Conservation (phyloP, 2,113 vertebrate species). For the Lamprologus speciosus region DNA sequence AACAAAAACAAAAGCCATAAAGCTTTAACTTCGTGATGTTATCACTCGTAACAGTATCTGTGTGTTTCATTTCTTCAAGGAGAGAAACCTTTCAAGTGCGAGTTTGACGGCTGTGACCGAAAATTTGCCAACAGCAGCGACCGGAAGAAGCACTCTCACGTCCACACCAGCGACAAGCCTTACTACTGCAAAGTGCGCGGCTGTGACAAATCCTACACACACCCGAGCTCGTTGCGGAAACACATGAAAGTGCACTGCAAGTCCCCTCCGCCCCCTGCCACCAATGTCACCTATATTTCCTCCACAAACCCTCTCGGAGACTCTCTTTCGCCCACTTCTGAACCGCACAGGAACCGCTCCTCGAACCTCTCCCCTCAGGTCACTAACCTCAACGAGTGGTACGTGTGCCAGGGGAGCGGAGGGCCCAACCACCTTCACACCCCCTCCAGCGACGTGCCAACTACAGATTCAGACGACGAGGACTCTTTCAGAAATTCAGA, state of each 20-base stretch:
- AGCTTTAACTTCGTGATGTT: not conserved
- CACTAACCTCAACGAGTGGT: constrained; percentile 97
- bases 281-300: constrained; percentile 74
- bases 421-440: constrained; percentile 82
- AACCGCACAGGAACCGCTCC: constrained; percentile 72
- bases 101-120: constrained; percentile 95
- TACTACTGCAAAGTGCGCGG: constrained; percentile 95
- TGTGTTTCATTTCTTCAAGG: constrained; percentile 71
- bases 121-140: constrained; percentile 98
- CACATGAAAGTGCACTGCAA: constrained; percentile 99
- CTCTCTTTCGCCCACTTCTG: constrained; percentile 75
- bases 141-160: constrained; percentile 94
- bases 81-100: constrained; percentile 96
- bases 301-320: constrained; percentile 73
- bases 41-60: not conserved
- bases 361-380: constrained; percentile 87
- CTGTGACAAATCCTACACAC: constrained; percentile 96
- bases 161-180: constrained; percentile 96
- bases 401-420: constrained; percentile 89
- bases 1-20: not conserved
- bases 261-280: constrained; percentile 83
- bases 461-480: constrained; percentile 86
- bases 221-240: constrained; percentile 94
- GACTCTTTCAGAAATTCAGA: constrained; percentile 82
- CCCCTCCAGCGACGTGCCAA: constrained; percentile 83